Evolutionary conservation across 2,888 invertebrate species (phyloP).

Genomic region (Acronicta aceris): DNA sequence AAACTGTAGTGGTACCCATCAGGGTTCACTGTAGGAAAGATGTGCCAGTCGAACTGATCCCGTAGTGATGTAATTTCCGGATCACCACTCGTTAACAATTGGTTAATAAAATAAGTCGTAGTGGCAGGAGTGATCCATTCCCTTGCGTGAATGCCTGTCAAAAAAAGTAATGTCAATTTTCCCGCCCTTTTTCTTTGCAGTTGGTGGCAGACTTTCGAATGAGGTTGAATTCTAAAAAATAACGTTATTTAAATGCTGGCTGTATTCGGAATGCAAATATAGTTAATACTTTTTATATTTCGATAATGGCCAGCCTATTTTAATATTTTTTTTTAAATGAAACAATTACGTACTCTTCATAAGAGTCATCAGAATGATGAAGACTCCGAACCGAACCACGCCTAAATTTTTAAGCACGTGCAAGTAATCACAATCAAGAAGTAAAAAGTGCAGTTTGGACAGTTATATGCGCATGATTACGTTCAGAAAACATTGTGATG

Average conservation of each 20-base stretch:
- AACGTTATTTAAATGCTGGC: slow-evolving; percentile 20
- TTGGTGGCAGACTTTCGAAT: slow-evolving; percentile 21
- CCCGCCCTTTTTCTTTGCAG: neutral
- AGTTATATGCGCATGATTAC: too few relatives aligned
- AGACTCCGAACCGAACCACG: too few relatives aligned
- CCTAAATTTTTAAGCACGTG: too few relatives aligned
- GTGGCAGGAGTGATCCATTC: slow-evolving; percentile 94
- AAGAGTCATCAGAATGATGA: too few relatives aligned
- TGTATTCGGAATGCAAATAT: too few relatives aligned
- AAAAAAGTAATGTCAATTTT: slow-evolving; percentile 7
- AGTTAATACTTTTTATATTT: too few relatives aligned
- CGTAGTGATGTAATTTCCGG: slow-evolving; percentile 81
- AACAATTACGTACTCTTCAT: too few relatives aligned
- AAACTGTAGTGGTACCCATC: slow-evolving; percentile 94
- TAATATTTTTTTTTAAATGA: too few relatives aligned
- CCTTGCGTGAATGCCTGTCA: slow-evolving; percentile 91
- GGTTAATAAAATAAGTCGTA: slow-evolving; percentile 90
- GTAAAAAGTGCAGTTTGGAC: too few relatives aligned
- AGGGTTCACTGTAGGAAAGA: slow-evolving; percentile 93
- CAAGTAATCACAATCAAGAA: too few relatives aligned
- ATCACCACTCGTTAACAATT: slow-evolving; percentile 89
- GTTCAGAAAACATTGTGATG: too few relatives aligned
- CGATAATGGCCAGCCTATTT: too few relatives aligned
- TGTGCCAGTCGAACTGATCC: slow-evolving; percentile 91
- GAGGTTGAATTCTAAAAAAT: neutral